These are phyloP conservation scores for Caerostris darwini DNA, from an alignment of 1,140 invertebrate genomes.

Conservation along the genomic window DNA sequence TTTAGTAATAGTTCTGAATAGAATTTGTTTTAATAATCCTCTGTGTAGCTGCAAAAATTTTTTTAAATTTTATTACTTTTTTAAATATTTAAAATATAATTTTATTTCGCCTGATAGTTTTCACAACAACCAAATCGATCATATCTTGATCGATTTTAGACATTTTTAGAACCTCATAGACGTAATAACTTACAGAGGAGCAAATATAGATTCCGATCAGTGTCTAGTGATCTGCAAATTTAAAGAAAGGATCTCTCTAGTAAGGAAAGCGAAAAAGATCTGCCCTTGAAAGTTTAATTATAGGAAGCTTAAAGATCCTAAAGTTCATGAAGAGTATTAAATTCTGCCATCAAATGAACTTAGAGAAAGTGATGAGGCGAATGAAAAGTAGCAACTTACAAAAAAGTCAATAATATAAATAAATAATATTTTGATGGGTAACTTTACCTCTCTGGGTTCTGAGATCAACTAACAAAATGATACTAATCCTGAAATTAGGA, in stretches of 20 bases:
- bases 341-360: slow-evolving; percentile 12
- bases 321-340: neutral
- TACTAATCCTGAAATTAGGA: no score
- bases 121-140: neutral
- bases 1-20: no score
- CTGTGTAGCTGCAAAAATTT: no score
- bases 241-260: slow-evolving; percentile 39
- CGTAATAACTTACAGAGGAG: slow-evolving; percentile 27
- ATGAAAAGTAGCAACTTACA: slow-evolving; percentile 11
- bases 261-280: neutral
- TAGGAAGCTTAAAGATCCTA: neutral
- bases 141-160: slow-evolving; percentile 31
- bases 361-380: slow-evolving; percentile 1
- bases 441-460: no score
- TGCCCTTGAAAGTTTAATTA: neutral
- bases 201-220: neutral
- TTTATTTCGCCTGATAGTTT: neutral
- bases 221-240: slow-evolving; percentile 55
- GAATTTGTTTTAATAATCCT: no score
- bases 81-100: no score
- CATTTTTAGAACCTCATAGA: slow-evolving; percentile 9
- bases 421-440: neutral
- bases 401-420: slow-evolving; percentile 13
- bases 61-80: no score
- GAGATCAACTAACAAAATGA: no score